Base-by-base conservation (phyloP, 2,113 vertebrate species). In the Platysternon megacephalum region DNA sequence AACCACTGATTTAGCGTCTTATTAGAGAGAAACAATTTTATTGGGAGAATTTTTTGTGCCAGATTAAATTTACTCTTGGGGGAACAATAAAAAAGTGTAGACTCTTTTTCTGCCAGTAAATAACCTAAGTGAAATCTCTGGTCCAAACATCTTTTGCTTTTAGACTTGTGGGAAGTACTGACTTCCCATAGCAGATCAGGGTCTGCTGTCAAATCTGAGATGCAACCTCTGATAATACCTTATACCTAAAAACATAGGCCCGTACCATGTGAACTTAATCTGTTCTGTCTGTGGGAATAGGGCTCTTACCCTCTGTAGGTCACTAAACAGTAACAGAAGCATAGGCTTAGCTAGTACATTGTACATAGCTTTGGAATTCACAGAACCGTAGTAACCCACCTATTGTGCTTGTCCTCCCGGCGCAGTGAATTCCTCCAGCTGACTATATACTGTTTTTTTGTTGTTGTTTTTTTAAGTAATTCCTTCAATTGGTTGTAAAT, bases 261-360 rank as follows among this genome's bases (percentile, higher is more conserved):
- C 0, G 0, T 3, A 39, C 86, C 24, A 82, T 84, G 79, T 83
- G 82, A 85, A 44, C 42, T 42, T 65, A 65, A 84, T 29, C 44
- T 84, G 56, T 92, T 83, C 11, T 44, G 39, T 74, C 68, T 74
- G 11, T 74, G 68, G 39, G 9, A 42, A 21, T 22, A 21, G 39
- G 22, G 12, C 39, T 76, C 11, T 13, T 86, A 74, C 46, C 61
- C 48, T 56, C 55, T 88, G 2, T 0, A 2, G 49, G 29, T 95
- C 96, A 51, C 96, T 97, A 97, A 96, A 83, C 95, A 96, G 96
- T 88, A 94, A 58, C 89, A 92, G 85, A 35, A 85, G 28, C 49
- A 81, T 83, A 7, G 28, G 74, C 88, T 93, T 89, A 13, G 42
- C 51, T 82, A 46, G 46, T 82, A 48, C 2, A 74, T 65, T 11